These are phyloP conservation scores for Amphiura filiformis DNA, from an alignment of 35 echinoderm and acorn worm genomes.

Conservation along the genomic window DNA sequence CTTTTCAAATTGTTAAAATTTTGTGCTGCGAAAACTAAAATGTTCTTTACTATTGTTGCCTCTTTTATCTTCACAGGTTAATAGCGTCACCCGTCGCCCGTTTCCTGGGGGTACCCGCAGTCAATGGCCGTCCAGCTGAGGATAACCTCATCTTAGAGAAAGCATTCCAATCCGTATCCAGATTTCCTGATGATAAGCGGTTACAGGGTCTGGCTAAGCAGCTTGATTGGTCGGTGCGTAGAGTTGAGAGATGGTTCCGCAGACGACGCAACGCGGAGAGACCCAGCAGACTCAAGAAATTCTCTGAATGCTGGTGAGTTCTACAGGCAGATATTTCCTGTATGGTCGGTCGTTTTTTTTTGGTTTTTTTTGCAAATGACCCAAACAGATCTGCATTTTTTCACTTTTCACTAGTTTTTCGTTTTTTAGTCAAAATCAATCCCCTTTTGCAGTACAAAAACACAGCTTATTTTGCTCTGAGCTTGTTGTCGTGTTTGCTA, in stretches of 20 bases:
- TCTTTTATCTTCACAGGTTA: conserved; percentile 34
- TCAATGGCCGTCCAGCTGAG: conserved; percentile 18
- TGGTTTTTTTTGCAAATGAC: too few relatives aligned
- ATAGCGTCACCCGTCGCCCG: conserved; percentile 56
- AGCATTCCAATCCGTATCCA: conserved; percentile 57
- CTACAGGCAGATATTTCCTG: too few relatives aligned
- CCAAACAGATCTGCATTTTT: too few relatives aligned
- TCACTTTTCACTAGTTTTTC: too few relatives aligned
- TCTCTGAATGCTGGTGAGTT: conserved; percentile 87
- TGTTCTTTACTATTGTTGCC: neutral
- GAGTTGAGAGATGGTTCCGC: conserved; percentile 78
- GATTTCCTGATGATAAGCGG: conserved; percentile 45
- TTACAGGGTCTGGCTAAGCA: conserved; percentile 89
- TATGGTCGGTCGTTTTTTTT: too few relatives aligned
- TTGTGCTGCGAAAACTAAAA: too few relatives aligned
- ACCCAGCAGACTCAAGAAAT: conserved; percentile 73
- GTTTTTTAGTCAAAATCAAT: too few relatives aligned
- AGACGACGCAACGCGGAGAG: conserved; percentile 64
- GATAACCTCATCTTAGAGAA: conserved; percentile 91
- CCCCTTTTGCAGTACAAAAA: too few relatives aligned
- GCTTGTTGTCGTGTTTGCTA: too few relatives aligned
- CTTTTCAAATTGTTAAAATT: too few relatives aligned
- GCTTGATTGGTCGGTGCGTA: conserved; percentile 76
- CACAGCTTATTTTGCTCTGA: too few relatives aligned
- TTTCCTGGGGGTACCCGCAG: conserved; percentile 23